Percentiles rank a stretch among this genome's conserved stretches.
phyloP scores from a whole-genome alignment of 2,888 invertebrate genomes.

The Philereme transversata region DNA sequence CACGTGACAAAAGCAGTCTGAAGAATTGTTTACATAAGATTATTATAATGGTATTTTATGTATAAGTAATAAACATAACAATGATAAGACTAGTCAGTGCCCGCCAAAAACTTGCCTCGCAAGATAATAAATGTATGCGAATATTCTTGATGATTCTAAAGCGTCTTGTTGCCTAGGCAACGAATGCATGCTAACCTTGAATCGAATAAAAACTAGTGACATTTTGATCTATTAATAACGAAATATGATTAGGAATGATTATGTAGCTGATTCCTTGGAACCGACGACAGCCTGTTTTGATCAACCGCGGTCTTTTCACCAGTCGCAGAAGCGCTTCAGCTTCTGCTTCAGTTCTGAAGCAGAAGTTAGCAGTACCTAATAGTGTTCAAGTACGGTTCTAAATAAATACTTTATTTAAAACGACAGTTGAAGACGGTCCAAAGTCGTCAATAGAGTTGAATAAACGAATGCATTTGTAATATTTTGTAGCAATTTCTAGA shows the following conservation, averaged over 20 bases:
- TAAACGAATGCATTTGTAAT: too few species aligned
- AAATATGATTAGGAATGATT: background rate
- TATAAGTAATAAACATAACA: slow-evolving; percentile 10
- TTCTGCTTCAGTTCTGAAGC: too few species aligned
- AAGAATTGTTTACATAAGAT: background rate
- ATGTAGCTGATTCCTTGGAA: too few species aligned
- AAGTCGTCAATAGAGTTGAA: too few species aligned
- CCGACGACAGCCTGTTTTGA: too few species aligned
- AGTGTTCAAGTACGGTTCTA: too few species aligned
- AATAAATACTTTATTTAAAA: too few species aligned
- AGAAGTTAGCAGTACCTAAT: too few species aligned
- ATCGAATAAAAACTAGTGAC: slow-evolving; percentile 12
- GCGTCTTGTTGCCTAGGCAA: slow-evolving; percentile 46
- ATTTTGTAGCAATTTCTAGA: too few species aligned
- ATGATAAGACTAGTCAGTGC: slow-evolving; percentile 18
- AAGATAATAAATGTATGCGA: slow-evolving; percentile 14
- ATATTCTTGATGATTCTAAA: slow-evolving; percentile 17
- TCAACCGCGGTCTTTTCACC: too few species aligned
- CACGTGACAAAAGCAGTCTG: slow-evolving; percentile 9
- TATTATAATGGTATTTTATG: background rate
- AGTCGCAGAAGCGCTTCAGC: too few species aligned
- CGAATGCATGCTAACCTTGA: slow-evolving; percentile 22
- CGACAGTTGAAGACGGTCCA: too few species aligned
- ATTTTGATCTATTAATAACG: slow-evolving; percentile 29
- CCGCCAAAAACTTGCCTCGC: slow-evolving; percentile 17